A percentile compares a stretch with the other conserved stretches of the same genome.
phyloP scores from a whole-genome alignment of 1,140 invertebrate genomes.

The Drosophila ficusphila region DNA sequence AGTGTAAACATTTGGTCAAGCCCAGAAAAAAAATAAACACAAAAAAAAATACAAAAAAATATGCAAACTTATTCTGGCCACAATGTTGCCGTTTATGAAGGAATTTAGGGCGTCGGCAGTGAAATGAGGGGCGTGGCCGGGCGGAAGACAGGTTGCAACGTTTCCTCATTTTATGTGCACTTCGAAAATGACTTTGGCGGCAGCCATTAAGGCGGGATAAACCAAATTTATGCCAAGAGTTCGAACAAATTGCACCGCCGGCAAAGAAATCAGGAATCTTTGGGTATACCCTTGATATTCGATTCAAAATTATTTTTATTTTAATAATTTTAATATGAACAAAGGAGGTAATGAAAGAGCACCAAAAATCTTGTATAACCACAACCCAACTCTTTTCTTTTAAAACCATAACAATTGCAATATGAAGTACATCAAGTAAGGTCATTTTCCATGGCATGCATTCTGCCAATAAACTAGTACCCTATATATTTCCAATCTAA shows the following conservation, averaged over 20 bases:
- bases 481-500: too few species aligned
- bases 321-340: too few species aligned
- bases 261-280: neutral
- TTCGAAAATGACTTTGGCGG: conserved; percentile 28
- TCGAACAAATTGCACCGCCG: conserved; percentile 43
- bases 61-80: conserved; percentile 16
- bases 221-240: conserved; percentile 68
- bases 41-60: too few species aligned
- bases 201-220: conserved; percentile 62
- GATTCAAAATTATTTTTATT: too few species aligned
- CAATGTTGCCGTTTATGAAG: conserved; percentile 47
- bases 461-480: neutral
- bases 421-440: neutral
- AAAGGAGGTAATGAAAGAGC: too few species aligned
- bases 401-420: too few species aligned
- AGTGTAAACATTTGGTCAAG: conserved; percentile 52
- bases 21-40: conserved; percentile 13
- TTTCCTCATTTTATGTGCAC: conserved; percentile 42
- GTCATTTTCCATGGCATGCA: too few species aligned
- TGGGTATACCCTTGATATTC: conserved; percentile 3
- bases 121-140: conserved; percentile 27
- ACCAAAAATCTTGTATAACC: too few species aligned
- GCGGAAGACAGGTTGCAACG: conserved; percentile 56
- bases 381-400: neutral
- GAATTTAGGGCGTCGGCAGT: neutral